These are phyloP conservation scores for Saturnia pavonia DNA, from an alignment of 2,888 invertebrate genomes.

Conservation along the genomic window DNA sequence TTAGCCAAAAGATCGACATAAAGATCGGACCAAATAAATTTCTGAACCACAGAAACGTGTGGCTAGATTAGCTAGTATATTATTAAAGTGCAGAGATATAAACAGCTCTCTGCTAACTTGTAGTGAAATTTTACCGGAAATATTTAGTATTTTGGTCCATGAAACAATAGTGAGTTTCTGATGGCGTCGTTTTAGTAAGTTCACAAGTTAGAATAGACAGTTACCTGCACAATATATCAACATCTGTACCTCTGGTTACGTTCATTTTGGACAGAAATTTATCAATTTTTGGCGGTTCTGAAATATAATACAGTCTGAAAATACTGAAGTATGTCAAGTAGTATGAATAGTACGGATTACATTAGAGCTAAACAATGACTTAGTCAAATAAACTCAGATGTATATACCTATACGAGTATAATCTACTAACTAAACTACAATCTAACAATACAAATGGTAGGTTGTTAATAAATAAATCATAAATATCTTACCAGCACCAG, in stretches of 20 bases:
- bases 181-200: too few species aligned
- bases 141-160: not conserved
- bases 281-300: slow-evolving; percentile 48
- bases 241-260: slow-evolving; percentile 30
- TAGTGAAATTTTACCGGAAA: not conserved
- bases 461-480: slow-evolving; percentile 2
- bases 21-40: too few species aligned
- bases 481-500: slow-evolving; percentile 41
- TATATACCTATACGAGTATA: too few species aligned
- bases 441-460: not conserved
- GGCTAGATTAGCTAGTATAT: too few species aligned
- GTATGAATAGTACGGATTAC: not conserved
- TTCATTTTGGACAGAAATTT: slow-evolving; percentile 28
- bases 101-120: too few species aligned
- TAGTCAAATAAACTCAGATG: not conserved
- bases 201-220: too few species aligned
- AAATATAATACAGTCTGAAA: slow-evolving; percentile 17
- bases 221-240: slow-evolving; percentile 46
- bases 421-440: not conserved
- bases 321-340: not conserved
- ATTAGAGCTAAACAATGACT: not conserved
- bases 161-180: slow-evolving; percentile 1
- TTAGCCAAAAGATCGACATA: too few species aligned
- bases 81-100: too few species aligned
- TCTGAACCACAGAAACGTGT: too few species aligned